Base-by-base conservation (phyloP, 2,113 vertebrate species). In the Protomyctophum bolini region DNA sequence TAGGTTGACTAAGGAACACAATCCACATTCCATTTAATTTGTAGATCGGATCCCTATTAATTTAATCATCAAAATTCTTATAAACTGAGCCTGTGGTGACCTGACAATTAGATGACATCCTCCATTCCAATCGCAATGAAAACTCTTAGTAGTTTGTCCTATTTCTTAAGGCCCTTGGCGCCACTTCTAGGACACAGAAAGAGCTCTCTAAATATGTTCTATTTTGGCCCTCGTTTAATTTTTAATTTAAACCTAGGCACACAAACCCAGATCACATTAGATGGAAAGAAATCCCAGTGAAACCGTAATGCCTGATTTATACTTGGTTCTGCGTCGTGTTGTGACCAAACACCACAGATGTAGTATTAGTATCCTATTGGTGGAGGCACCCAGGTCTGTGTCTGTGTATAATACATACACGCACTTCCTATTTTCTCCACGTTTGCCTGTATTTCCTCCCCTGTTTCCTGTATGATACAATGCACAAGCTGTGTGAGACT, bases 31-130 rank as follows among this genome's bases (percentile, higher is more conserved):
- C 1, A 41, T 2, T 81, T 56, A 12, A 60, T 76, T 80, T 58
- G 68, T 69, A 41, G 73, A 82, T 81, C 81, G 79, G 63, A 82
- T 68, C 81, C 79, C 86, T 79, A 82, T 69, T 70, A 74, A 63
- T 75, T 69, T 70, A 74, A 63, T 75, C 83, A 72, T 80, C 76
- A 41, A 50, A 14, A 55, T 74, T 75, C 10, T 70, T 76, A 71
- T 60, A 62, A 54, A 70, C 15, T 48, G 68, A 58, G 65, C 58
- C 73, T 63, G 60, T 75, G 75, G 65, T 83, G 83, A 81, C 84
- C 81, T 82, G 77, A 76, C 74, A 81, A 76, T 71, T 78, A 86
- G 71, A 87, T 58, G 56, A 74, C 73, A 86, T 41, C 33, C 71
- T 82, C 56, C 28, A 46, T 6, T 41, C 68, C 68, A 71, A n/a